Base-by-base conservation (phyloP, 2,113 vertebrate genomes). In the Nettapus auritus region DNA sequence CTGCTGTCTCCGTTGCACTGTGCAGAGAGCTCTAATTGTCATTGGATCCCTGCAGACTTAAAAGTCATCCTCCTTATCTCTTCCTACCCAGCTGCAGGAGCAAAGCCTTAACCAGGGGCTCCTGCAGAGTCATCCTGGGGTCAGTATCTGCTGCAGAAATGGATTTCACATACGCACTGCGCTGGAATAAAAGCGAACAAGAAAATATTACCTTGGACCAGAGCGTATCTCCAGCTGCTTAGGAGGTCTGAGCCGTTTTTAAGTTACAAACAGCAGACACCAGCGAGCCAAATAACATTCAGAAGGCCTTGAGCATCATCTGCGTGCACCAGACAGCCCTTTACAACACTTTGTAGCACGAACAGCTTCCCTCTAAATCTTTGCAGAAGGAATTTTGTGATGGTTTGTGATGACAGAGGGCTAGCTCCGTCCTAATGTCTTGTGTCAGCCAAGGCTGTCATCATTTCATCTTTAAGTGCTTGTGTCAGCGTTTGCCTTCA, bases 361-460 rank as follows among this genome's bases (percentile, higher is more conserved):
- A 73, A 38, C 7, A 19, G 74, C 19, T 85, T 31, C 11, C 40
- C 21, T 55, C 56, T 67, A 42, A 91, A 79, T 8, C 22, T 76
- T 42, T 82, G 75, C 67, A 68, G 73, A 42, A 77, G 62, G 38
- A 70, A 82, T 1, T n/a, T n/a, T n/a, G n/a, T n/a, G n/a, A 0
- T 59, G 36, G 22, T 81, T 89, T 91, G 34, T 64, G 34, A 56
- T 8, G 12, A 8, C 70, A 64, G 74, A 50, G n/a, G 23, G n/a
- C 0, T 4, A 42, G 21, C n/a, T 71, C 71, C 74, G 44, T 56
- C 66, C 56, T 31, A 4, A 42, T 0, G 0, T 36, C 59, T 23
- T 3, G 6, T 64, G 66, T n/a, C 83, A 44, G 2, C 50, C 59
- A 15, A 28, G 14, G 64, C 73, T 77, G 71, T 62, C 53, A 16